phyloP scores from a whole-genome alignment of 2,888 invertebrate species.

The Caenorhabditis sp. region DNA sequence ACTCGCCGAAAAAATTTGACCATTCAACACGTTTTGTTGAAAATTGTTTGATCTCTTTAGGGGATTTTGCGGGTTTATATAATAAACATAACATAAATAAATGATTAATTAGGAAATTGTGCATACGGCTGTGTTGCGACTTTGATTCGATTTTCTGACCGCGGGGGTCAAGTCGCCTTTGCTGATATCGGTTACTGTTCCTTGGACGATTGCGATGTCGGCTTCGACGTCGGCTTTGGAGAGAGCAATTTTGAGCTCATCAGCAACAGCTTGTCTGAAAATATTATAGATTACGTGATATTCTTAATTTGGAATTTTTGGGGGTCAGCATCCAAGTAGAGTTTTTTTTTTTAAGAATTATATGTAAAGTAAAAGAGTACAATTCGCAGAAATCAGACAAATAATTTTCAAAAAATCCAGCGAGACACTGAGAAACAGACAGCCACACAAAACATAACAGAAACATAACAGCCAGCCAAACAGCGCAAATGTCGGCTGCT shows the following conservation, averaged over 20 bases:
- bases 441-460: too few relatives aligned
- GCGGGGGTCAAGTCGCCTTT: background rate
- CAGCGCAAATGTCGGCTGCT: too few relatives aligned
- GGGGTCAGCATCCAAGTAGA: too few relatives aligned
- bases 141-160: slow-evolving; percentile 22
- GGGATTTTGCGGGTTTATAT: too few relatives aligned
- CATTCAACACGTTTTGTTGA: background rate
- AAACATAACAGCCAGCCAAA: too few relatives aligned
- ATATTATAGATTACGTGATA: too few relatives aligned
- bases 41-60: background rate
- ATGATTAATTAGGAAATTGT: slow-evolving; percentile 27
- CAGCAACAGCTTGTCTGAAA: slow-evolving; percentile 77
- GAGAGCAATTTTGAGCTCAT: slow-evolving; percentile 78
- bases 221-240: slow-evolving; percentile 79
- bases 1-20: slow-evolving; percentile 20
- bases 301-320: too few relatives aligned
- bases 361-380: too few relatives aligned
- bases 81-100: background rate
- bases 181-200: slow-evolving; percentile 22
- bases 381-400: too few relatives aligned
- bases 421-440: too few relatives aligned
- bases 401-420: too few relatives aligned
- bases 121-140: slow-evolving; percentile 28
- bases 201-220: slow-evolving; percentile 78
- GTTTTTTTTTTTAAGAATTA: too few relatives aligned